Evolutionary conservation across 2,113 vertebrate genomes (phyloP), one percentile per base, ranked within the genome.

Genomic region (Cathartes aura): DNA sequence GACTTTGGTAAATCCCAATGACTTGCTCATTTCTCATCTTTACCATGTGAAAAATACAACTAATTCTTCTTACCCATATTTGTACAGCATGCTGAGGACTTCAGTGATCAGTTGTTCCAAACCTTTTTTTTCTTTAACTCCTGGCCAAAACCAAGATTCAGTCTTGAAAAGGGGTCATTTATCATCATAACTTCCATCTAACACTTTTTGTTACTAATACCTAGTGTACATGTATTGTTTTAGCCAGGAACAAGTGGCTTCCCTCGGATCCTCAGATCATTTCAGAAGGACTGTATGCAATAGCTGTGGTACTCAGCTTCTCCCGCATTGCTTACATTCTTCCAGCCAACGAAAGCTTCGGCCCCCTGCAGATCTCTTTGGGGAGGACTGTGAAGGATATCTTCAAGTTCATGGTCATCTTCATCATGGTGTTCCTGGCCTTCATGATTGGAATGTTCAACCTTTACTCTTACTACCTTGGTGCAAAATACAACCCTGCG

Each of bases 371-470:
- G 98, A 99, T 99, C 97, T 99, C 99, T 15, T 93, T 99, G 96
- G 99, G 99, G 26, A 99, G 99, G 94, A 99, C 99, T 1, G 99
- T 99, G 93, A 99, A 99, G 96, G 99, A 99, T 87, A 99, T 99
- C 98, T 99, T 99, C 98, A 99, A 99, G 98, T 99, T 99, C 98
- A 99, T 99, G 99, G 99, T 99, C 98, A 99, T 99, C 98, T 99
- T 99, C 98, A 99, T 99, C 97, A 99, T 99, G 99, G 99, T 99
- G 82, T 99, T 99, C 91, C 99, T 99, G 93, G 99, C 99, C 96
- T 99, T 99, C 98, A 99, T 99, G 99, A 99, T 99, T 13, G 99
- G 99, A 87, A 99, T 99, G 99, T 99, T 99, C 98, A 99, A 99
- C 97, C 98, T 99, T 55, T 99, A 99, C 89, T 99, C 99, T 7